These are phyloP conservation scores for Rhamnusium bicolor DNA, from an alignment of 2,888 invertebrate species.

Conservation along the genomic window DNA sequence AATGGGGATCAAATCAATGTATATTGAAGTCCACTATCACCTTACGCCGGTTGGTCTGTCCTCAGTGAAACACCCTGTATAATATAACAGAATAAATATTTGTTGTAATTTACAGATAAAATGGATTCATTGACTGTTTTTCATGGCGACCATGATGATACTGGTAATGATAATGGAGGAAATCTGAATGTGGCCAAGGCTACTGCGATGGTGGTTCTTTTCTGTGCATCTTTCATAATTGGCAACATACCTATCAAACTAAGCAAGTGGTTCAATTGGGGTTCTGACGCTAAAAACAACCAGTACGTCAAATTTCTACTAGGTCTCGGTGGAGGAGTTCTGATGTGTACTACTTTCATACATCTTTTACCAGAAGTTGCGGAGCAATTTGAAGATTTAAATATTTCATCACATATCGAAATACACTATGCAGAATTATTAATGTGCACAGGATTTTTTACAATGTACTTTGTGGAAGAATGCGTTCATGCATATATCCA, in stretches of 20 bases:
- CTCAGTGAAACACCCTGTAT: no score
- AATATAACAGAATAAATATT: background rate
- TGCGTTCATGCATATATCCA: constrained; percentile 81
- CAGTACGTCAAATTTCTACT: constrained; percentile 77
- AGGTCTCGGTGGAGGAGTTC: constrained; percentile 87
- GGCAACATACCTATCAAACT: constrained; percentile 84
- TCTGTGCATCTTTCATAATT: constrained; percentile 82
- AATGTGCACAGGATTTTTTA: constrained; percentile 84
- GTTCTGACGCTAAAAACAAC: constrained; percentile 73
- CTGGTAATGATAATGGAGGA: constrained; percentile 36
- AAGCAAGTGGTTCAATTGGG: constrained; percentile 74
- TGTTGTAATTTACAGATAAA: background rate
- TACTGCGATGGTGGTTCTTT: constrained; percentile 85
- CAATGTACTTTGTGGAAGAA: constrained; percentile 87
- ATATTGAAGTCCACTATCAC: no score
- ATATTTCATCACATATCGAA: constrained; percentile 72
- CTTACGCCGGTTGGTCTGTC: no score
- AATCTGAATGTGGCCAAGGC: constrained; percentile 77
- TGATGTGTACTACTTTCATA: constrained; percentile 86
- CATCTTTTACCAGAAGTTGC: constrained; percentile 87
- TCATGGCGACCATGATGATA: background rate
- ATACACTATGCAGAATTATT: constrained; percentile 81
- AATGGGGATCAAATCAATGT: no score
- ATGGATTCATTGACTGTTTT: background rate
- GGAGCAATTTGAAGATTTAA: constrained; percentile 78